Conservation (phyloP, 1,140 invertebrate species). For the Ectropis grisescens region DNA sequence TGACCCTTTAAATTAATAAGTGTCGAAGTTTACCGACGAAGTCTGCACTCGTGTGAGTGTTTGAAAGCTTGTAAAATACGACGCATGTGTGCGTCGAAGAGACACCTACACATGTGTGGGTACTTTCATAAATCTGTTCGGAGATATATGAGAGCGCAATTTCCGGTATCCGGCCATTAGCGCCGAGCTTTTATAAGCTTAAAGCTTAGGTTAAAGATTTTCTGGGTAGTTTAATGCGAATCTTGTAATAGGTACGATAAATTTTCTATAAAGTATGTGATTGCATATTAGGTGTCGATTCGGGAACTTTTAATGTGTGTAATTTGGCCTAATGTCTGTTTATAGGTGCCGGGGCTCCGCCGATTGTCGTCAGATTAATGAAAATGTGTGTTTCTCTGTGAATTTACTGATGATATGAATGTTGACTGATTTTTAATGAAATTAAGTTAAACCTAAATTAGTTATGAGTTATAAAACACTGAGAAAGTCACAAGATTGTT, state of each 20-base stretch:
- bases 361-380: too few relatives aligned
- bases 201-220: constrained; percentile 73
- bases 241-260: constrained; percentile 70
- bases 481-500: too few relatives aligned
- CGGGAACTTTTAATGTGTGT: constrained; percentile 64
- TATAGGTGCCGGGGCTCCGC: constrained; percentile 4
- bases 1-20: constrained; percentile 58
- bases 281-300: constrained; percentile 67
- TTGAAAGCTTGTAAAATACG: constrained; percentile 4
- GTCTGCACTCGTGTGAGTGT: constrained; percentile 18
- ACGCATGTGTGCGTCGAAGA: constrained; percentile 28
- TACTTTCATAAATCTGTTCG: constrained; percentile 89
- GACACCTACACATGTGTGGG: constrained; percentile 63
- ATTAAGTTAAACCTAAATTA: too few relatives aligned
- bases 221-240: constrained; percentile 71
- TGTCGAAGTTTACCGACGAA: constrained; percentile 50
- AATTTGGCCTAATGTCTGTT: constrained; percentile 63
- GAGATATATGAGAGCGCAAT: constrained; percentile 90
- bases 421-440: too few relatives aligned
- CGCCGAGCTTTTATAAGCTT: constrained; percentile 74
- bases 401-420: neutral
- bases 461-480: too few relatives aligned
- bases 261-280: constrained; percentile 69
- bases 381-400: constrained; percentile 1
- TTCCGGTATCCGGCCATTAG: constrained; percentile 89